Percentiles rank a stretch among this genome's conserved stretches.
Conservation (phyloP, 2,888 invertebrate species). For the Trachelus troglodyta region DNA sequence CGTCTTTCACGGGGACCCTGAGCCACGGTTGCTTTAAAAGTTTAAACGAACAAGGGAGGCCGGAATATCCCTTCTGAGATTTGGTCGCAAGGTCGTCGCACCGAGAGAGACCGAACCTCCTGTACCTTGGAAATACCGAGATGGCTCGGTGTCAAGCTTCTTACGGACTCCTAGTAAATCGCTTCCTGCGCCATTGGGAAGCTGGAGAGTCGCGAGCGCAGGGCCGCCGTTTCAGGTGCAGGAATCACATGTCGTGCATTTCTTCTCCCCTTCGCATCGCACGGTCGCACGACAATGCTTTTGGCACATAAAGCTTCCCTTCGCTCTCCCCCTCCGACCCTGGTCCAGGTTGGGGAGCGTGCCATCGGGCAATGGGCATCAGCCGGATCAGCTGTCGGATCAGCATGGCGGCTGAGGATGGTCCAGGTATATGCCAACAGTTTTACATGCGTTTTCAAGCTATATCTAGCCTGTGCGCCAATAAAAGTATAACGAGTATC, state of each 20-base stretch:
- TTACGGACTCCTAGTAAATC: background rate
- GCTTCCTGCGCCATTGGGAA: conserved; percentile 1
- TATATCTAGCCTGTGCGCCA: too few species aligned
- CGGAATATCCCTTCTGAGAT: conserved; percentile 26
- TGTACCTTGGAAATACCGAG: too few species aligned
- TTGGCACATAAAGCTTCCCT: conserved; percentile 20
- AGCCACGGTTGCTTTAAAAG: conserved; percentile 33
- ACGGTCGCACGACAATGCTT: conserved; percentile 11
- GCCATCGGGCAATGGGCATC: conserved; percentile 37
- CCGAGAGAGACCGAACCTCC: background rate
- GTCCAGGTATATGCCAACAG: too few species aligned
- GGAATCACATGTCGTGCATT: conserved; percentile 45
- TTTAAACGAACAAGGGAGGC: conserved; percentile 43
- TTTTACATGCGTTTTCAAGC: too few species aligned
- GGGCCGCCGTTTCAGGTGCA: conserved; percentile 34
- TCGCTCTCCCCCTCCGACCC: conserved; percentile 13
- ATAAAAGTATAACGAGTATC: too few species aligned
- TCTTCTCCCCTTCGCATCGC: conserved; percentile 24
- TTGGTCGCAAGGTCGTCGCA: conserved; percentile 21
- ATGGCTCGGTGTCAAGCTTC: too few species aligned
- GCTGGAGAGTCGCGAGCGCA: conserved; percentile 1
- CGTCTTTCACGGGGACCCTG: conserved; percentile 39
- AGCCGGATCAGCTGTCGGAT: conserved; percentile 34
- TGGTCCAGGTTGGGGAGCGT: conserved; percentile 42
- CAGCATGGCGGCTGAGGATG: too few species aligned